phyloP scores from a whole-genome alignment of 2,797 vertebrate genomes.

The Lepidocolaptes lacrymiger region DNA sequence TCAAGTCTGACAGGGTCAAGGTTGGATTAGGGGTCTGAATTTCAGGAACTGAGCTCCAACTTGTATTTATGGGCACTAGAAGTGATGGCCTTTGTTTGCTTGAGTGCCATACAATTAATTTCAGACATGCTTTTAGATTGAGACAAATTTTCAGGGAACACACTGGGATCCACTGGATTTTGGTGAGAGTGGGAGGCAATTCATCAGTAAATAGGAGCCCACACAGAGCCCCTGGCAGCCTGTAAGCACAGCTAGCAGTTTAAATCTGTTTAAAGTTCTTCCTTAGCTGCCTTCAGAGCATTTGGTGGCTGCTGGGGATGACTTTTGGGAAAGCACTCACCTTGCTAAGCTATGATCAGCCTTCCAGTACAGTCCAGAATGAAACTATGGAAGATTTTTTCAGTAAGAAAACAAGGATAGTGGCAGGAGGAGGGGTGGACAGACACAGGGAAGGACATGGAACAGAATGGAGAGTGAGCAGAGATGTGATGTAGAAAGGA shows the following conservation, averaged over 20 bases:
- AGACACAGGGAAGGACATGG: neutral
- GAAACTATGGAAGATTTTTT: neutral
- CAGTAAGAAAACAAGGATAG: neutral
- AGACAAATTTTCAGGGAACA: neutral
- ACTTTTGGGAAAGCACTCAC: neutral
- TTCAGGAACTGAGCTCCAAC: neutral
- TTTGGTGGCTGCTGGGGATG: neutral
- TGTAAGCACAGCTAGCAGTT: neutral
- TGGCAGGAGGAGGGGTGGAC: neutral
- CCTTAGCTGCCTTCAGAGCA: neutral
- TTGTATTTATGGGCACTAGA: neutral
- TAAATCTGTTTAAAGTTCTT: neutral
- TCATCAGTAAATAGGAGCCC: neutral
- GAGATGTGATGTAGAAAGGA: neutral
- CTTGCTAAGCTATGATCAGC: neutral
- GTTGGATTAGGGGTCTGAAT: neutral
- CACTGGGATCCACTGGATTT: neutral
- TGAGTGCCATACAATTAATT: neutral
- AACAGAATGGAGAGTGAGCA: neutral
- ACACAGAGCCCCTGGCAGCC: neutral
- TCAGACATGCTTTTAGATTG: neutral
- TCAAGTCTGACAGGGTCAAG: neutral
- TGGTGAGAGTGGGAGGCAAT: neutral
- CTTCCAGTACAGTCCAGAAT: neutral
- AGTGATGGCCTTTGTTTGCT: neutral